Evolutionary conservation across 2,888 invertebrate genomes (phyloP), one percentile per base, ranked within the genome.

Genomic region (Torymus texanus): DNA sequence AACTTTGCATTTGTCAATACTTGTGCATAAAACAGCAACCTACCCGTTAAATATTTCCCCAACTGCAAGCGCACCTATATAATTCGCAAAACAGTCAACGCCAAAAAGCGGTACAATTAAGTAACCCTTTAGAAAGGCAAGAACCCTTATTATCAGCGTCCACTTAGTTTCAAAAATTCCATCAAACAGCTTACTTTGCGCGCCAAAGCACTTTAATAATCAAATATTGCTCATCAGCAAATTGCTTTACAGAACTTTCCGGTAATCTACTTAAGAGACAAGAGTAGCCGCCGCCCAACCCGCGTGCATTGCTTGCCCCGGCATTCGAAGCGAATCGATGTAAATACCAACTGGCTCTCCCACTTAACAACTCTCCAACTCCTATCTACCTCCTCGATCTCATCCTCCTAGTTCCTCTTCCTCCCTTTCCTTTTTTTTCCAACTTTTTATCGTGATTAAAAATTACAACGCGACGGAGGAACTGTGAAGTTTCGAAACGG

Each of bases 391-490:
- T 24, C 24, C 24, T 12, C 14, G n/a, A 21, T 74, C 58, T 29
- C 71, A 71, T 71, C 62, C 21, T 58, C 11, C 70, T 21, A 21
- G 18, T 5, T 0, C 12, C 51, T 21, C 63, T 16, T 3, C 29
- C n/a, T 16, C n/a, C 18, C 24, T 24, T 5, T 11, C 11, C 18
- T 74, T 58, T 29, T 74, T 75, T 71, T 66, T 21, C 63, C 11
- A 78, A 80, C 71, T 78, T 78, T 50, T 66, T 66, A 63, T 78
- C 81, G 53, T 78, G 78, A 78, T 78, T 81, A 81, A 81, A 81
- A 81, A 81, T 71, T 68, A 72, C 75, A 59, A 78, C 29, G 66
- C 24, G 29, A 58, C 16, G 55, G 18, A 58, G 24, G 56, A 24
- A 41, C 41, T 41, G 41, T 41, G 70, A 63, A 66, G 76, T 63